Evolutionary conservation across 2,113 vertebrate species (phyloP), one percentile per base, ranked within the genome.

Genomic region (Furnarius figulus): DNA sequence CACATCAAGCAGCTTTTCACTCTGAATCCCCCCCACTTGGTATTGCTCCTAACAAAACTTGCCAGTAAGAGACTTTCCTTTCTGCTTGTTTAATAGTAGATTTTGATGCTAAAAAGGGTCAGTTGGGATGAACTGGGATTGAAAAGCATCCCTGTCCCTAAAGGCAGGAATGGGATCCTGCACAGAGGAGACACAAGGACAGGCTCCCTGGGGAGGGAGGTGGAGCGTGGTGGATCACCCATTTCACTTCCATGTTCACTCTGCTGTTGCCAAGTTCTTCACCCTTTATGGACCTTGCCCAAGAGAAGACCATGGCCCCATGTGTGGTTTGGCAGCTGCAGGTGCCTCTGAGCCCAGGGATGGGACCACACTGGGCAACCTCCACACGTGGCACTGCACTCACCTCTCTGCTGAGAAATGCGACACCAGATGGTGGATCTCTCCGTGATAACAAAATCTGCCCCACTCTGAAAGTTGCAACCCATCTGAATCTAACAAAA

Each of bases 241-340:
- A 37, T 23, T 89, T 50, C 58, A 28, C 39, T 35, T 82, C 49
- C 8, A 3, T 5, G 6, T n/a, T 80, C 62, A 5, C 14, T 65
- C 25, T 46, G n/a, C 40, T 87, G 0, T 22, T 33, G 16, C 9
- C 8, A 14, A 24, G 31, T 1, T 44, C 53, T 53, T 71, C 33
- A 6, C 42, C 17, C 11, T 42, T 79, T 50, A 21, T 50, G 58
- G 81, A 53, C 35, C 78, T 61, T 23, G 25, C 22, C 8, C 40
- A 35, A 33, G 10, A 37, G 37, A 4, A 68, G 14, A 21, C 24
- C 30, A 10, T 5, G 47, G 24, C 11, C 31, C 21, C 31, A 31
- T 2, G 0, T 0, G 0, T 1, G 16, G 6, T 11, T 62, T 50
- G 28, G 17, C 37, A 89, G 70, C 62, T 70, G 53, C 31, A 52